phyloP scores from a whole-genome alignment of 2,113 vertebrate genomes.

The Anhinga rufa region DNA sequence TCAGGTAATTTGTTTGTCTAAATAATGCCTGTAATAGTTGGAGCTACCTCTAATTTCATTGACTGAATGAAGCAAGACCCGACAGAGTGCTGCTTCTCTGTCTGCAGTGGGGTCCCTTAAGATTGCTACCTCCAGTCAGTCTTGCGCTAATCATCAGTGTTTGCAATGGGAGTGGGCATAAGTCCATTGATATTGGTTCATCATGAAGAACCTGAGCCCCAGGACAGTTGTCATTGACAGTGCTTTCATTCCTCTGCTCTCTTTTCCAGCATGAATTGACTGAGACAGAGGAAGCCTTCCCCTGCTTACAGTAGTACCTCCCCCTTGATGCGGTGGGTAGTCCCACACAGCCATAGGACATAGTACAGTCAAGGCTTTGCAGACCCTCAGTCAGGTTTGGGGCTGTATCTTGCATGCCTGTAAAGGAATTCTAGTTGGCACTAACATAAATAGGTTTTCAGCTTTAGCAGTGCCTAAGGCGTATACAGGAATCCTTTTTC shows the following conservation, averaged over 20 bases:
- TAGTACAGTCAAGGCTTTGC: not conserved
- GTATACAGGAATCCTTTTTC: not conserved
- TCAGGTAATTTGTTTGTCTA: not conserved
- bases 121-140: not conserved
- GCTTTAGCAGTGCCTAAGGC: not conserved
- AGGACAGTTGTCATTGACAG: not conserved
- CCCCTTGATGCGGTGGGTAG: too few relatives aligned
- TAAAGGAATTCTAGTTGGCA: not conserved
- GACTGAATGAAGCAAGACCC: not conserved
- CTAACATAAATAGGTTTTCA: not conserved
- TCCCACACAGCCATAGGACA: fast-evolving
- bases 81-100: fast-evolving
- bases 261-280: not conserved
- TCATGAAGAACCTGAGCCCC: not conserved
- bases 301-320: fast-evolving
- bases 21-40: not conserved
- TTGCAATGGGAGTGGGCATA: not conserved
- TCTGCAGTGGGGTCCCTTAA: not conserved
- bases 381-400: not conserved
- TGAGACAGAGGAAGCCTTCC: not conserved
- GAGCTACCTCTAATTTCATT: not conserved
- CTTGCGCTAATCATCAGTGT: not conserved
- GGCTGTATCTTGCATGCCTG: not conserved
- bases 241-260: not conserved
- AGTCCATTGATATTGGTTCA: not conserved